phyloP scores from a whole-genome alignment of 2,888 invertebrate species.

The Cybosia mesomella region DNA sequence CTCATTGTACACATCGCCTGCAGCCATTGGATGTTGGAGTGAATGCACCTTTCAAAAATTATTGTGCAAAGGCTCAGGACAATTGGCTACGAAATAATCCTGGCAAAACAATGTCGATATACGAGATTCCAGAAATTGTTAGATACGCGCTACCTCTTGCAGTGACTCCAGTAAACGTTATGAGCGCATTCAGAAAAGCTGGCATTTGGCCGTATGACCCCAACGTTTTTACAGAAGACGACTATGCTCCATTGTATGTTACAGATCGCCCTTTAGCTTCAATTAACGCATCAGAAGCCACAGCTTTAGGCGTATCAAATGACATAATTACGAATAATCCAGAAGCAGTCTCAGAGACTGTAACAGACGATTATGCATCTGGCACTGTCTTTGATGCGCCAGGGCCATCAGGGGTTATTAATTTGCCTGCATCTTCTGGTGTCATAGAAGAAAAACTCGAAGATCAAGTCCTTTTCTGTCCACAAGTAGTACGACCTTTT shows the following conservation, averaged over 20 bases:
- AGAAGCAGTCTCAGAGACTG: too few relatives aligned
- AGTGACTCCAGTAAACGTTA: background rate
- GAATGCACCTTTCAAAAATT: conserved; percentile 6
- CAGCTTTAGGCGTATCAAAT: too few relatives aligned
- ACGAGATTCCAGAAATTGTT: conserved; percentile 6
- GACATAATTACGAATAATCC: too few relatives aligned
- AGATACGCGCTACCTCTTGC: background rate
- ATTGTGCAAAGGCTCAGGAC: background rate
- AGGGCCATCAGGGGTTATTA: too few relatives aligned
- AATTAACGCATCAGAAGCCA: too few relatives aligned
- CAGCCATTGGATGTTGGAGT: conserved; percentile 10
- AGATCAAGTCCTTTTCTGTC: too few relatives aligned
- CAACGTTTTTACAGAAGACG: background rate
- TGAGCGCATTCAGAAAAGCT: conserved; percentile 29
- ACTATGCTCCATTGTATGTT: background rate
- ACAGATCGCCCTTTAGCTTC: background rate
- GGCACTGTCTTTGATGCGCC: too few relatives aligned
- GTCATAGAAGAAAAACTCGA: too few relatives aligned
- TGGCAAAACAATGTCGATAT: conserved; percentile 1
- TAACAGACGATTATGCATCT: too few relatives aligned
- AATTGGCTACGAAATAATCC: conserved; percentile 6
- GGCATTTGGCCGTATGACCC: conserved; percentile 34
- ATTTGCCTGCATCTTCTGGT: too few relatives aligned
- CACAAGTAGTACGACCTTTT: too few relatives aligned
- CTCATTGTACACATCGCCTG: background rate